Base-by-base conservation (phyloP, 2,888 invertebrate species). In the Callyntrura guangdongensis region DNA sequence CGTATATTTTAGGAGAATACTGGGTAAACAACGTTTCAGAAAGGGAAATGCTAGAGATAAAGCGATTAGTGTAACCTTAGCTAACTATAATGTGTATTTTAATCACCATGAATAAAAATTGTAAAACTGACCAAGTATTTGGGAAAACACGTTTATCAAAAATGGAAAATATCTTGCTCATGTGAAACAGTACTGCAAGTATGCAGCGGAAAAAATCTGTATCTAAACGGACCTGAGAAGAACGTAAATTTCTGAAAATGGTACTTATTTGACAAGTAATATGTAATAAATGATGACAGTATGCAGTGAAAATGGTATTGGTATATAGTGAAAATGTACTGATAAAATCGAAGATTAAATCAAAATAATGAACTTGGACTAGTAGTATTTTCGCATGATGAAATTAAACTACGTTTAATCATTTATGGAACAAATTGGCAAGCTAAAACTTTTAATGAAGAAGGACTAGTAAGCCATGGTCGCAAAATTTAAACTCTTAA, bases 81-180 rank as follows among this genome's bases (percentile, higher is more conserved):
- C 45, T 47, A 74, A 20, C 17, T 3, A 8, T 79, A 9, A 17
- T n/a, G 6, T n/a, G 12, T 12, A 77, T 77, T 53, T 56, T 22
- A 74, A 45, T 45, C 17, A 49, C n/a, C 6, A 79, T 12, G n/a
- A 20, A 53, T 14, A 77, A 49, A 22, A 67, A 67, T 49, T 36
- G 49, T 77, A 49, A 89, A 83, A 89, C 89, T 89, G 89, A 89
- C 89, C 89, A 89, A 89, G 83, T 89, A 89, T 89, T 89, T 89
- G 22, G 47, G 45, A 82, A n/a, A 59, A 61, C 83, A 89, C 22
- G 59, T 74, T 83, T 83, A 89, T 74, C 61, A 69, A 74, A 6
- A 83, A 12, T 82, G 74, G 83, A 74, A 88, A 89, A 83, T 83
- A 47, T 72, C 53, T 89, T 89, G 89, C 89, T 89, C 89, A 89